Evolutionary conservation across 2,888 invertebrate species (phyloP), one percentile per base, ranked within the genome.

Genomic region (Charanyca ferruginea): DNA sequence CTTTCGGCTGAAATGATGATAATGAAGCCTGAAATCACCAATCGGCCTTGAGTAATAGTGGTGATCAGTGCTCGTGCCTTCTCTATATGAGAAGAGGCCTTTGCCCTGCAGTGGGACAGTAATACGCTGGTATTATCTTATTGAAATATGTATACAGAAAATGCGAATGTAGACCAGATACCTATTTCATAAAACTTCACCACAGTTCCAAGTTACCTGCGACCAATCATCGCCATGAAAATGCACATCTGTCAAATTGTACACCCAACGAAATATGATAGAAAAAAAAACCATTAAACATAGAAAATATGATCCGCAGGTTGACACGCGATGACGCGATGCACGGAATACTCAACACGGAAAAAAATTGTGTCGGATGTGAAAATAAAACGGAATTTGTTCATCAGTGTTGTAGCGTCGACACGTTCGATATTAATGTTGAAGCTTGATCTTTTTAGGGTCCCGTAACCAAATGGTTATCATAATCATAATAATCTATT

Each of bases 201-300:
- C 3, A 23, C 23, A 52, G 13, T 25, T 38, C n/a, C 41, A 48
- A n/a, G 41, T 52, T 22, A 57, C 22, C 13, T 41, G 22, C 58
- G 45, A 47, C n/a, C n/a, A 7, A 35, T 9, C 11, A 11, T 9
- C 8, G 8, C 7, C 35, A 13, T 51, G 42, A 28, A 28, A 51
- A 28, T 13, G 20, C 41, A 32, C 44, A 44, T 22, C 42, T 60
- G 51, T 60, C 60, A 60, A 8, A 38, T 1, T 44, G n/a, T n/a
- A n/a, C n/a, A n/a, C 6, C 18, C 28, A 28, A 44, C n/a, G 51
- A 51, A 44, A 25, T n/a, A n/a, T n/a, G n/a, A n/a, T n/a, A n/a
- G n/a, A 4, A 6, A n/a, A 42, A 68, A 68, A 68, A 54, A 49
- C 22, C 49, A 60, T 60, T 59, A 68, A 55, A 45, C n/a, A n/a